These are phyloP conservation scores for Phalacrocorax aristotelis DNA, from an alignment of 2,113 vertebrate genomes.

Conservation along the genomic window DNA sequence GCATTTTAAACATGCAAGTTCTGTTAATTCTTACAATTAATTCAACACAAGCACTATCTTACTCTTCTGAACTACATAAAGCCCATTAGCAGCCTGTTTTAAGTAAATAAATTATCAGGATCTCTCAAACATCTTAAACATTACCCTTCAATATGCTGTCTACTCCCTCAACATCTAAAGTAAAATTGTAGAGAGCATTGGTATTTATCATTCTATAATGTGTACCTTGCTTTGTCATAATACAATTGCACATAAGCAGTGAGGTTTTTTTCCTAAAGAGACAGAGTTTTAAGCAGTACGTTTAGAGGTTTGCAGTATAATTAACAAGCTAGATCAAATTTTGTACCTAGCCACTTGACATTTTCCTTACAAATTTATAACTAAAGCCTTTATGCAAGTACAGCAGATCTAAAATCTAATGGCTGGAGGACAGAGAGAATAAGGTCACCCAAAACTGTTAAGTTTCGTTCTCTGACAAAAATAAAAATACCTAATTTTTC, in stretches of 20 bases:
- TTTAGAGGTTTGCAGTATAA: neutral
- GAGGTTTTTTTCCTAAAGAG: neutral
- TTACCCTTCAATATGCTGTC: neutral
- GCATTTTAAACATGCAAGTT: neutral
- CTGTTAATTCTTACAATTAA: neutral
- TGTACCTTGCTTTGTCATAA: neutral
- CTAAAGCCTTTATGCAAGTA: slow-evolving; percentile 20
- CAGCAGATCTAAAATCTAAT: slow-evolving; percentile 22
- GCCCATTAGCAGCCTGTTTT: neutral
- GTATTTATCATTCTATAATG: neutral
- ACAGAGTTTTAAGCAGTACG: neutral
- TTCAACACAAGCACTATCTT: neutral
- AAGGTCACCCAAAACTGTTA: slow-evolving; percentile 16
- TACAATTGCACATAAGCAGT: neutral
- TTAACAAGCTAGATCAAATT: neutral
- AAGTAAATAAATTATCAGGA: neutral
- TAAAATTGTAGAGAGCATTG: neutral
- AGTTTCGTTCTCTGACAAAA: neutral
- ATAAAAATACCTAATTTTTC: neutral
- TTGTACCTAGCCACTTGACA: neutral
- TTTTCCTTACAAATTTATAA: slow-evolving; percentile 30
- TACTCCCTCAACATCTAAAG: neutral
- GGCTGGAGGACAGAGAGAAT: slow-evolving; percentile 15
- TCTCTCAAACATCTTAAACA: neutral
- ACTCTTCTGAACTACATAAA: neutral